Evolutionary conservation across 30 jellyfish, hydroid and myxozoan genomes (phyloP).

Genomic region (Hydractinia symbiolongicarpus): DNA sequence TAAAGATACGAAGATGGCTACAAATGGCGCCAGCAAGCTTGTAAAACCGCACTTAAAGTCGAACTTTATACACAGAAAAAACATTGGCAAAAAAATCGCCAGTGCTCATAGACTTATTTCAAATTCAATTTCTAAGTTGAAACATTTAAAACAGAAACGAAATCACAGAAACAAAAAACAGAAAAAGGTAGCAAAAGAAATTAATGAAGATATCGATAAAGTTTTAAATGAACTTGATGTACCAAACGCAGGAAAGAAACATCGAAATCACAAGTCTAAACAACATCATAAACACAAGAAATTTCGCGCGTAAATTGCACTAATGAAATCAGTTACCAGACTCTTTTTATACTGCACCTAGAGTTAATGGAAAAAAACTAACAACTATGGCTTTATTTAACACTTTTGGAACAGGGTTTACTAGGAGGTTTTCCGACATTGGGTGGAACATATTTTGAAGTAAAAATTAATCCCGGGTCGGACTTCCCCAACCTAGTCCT

Average conservation of each 20-base stretch:
- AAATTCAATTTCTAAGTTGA: not conserved
- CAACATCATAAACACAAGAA: not conserved
- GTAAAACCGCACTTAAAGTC: not conserved
- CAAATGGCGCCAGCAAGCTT: no score
- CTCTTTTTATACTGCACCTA: no score
- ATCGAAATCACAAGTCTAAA: not conserved
- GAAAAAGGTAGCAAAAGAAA: not conserved
- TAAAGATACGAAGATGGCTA: no score
- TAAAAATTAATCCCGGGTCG: no score
- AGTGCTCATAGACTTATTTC: not conserved
- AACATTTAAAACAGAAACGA: not conserved
- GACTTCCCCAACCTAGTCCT: no score
- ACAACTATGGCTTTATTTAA: no score
- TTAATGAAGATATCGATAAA: constrained; percentile 1
- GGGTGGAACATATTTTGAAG: no score
- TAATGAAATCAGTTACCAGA: not conserved
- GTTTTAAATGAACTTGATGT: not conserved
- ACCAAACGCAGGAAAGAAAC: not conserved
- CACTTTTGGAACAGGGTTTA: no score
- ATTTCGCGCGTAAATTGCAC: not conserved
- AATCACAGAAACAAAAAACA: not conserved
- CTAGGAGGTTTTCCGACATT: no score
- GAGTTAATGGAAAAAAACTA: no score
- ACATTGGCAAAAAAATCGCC: not conserved
- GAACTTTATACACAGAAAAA: not conserved